Percentiles rank a stretch among this genome's conserved stretches.
phyloP scores from a whole-genome alignment of 2,797 vertebrate genomes.

The Sebastes jordani region DNA sequence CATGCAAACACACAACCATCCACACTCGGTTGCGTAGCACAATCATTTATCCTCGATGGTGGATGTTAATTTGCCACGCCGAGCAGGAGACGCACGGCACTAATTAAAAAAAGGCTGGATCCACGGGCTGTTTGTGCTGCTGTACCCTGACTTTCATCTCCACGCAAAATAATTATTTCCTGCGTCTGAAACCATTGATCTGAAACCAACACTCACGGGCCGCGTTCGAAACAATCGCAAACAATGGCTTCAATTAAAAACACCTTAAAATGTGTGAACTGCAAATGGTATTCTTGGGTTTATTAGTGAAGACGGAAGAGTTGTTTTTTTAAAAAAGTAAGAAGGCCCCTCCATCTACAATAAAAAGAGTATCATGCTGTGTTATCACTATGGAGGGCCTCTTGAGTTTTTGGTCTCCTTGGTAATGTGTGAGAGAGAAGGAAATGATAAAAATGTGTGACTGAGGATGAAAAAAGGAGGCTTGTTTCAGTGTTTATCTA shows the following conservation, averaged over 20 bases:
- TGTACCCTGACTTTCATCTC: constrained; percentile 64
- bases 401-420: constrained; percentile 61
- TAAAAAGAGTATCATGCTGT: constrained; percentile 38
- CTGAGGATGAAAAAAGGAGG: constrained; percentile 2
- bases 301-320: constrained; percentile 43
- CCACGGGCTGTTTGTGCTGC: constrained; percentile 64
- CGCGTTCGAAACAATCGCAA: constrained; percentile 25
- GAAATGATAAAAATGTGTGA: constrained; percentile 12
- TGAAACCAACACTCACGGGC: constrained; percentile 46
- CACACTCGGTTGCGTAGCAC: constrained; percentile 4
- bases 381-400: constrained; percentile 49
- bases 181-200: constrained; percentile 64
- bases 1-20: not conserved
- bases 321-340: constrained; percentile 26
- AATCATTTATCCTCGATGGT: constrained; percentile 40
- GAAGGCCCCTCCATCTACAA: constrained; percentile 43
- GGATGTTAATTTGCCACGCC: constrained; percentile 58
- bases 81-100: constrained; percentile 45
- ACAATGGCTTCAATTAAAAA: constrained; percentile 45
- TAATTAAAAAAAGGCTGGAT: constrained; percentile 71
- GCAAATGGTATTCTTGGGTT: constrained; percentile 48
- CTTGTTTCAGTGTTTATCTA: constrained; percentile 26
- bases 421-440: constrained; percentile 24
- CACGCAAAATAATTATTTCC: constrained; percentile 68
- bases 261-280: constrained; percentile 39